Percentiles rank a stretch among this genome's conserved stretches.
Conservation (phyloP, 2,113 vertebrate species). For the Myrmophylax atrothorax region DNA sequence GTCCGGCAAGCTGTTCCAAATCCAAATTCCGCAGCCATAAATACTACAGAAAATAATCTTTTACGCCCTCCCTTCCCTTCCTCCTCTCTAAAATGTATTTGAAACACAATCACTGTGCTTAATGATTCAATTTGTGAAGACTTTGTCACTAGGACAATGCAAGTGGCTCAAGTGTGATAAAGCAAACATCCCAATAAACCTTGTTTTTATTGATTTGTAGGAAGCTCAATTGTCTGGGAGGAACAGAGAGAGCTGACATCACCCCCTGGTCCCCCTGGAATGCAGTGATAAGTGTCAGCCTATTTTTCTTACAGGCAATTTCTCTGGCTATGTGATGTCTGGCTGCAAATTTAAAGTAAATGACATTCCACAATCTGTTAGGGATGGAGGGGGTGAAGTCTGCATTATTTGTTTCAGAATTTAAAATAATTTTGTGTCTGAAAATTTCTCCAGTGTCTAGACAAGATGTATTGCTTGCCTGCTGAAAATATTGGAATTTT, state of each 20-base stretch:
- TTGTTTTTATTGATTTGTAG: conserved; percentile 71
- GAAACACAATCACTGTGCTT: conserved; percentile 61
- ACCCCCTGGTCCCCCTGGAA: conserved; percentile 45
- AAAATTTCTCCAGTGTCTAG: conserved; percentile 68
- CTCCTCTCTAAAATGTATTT: conserved; percentile 29
- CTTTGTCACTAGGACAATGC: conserved; percentile 33
- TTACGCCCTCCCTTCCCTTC: neutral
- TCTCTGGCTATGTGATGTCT: conserved; percentile 61
- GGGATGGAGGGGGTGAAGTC: neutral
- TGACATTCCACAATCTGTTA: conserved; percentile 59
- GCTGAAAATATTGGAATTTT: conserved; percentile 64
- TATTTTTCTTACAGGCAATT: conserved; percentile 61
- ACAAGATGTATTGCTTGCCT: conserved; percentile 63
- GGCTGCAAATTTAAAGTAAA: conserved; percentile 65
- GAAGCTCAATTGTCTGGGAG: conserved; percentile 64
- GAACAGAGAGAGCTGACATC: conserved; percentile 52
- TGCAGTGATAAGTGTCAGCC: conserved; percentile 12
- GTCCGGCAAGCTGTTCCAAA: neutral
- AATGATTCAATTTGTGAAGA: conserved; percentile 56
- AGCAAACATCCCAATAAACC: conserved; percentile 60
- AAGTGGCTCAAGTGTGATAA: conserved; percentile 39
- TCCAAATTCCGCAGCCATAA: conserved; percentile 25
- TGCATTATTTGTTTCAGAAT: conserved; percentile 45
- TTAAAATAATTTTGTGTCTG: conserved; percentile 63
- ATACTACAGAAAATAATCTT: conserved; percentile 1